phyloP scores from a whole-genome alignment of 1,140 invertebrate species.

The Battus philenor region DNA sequence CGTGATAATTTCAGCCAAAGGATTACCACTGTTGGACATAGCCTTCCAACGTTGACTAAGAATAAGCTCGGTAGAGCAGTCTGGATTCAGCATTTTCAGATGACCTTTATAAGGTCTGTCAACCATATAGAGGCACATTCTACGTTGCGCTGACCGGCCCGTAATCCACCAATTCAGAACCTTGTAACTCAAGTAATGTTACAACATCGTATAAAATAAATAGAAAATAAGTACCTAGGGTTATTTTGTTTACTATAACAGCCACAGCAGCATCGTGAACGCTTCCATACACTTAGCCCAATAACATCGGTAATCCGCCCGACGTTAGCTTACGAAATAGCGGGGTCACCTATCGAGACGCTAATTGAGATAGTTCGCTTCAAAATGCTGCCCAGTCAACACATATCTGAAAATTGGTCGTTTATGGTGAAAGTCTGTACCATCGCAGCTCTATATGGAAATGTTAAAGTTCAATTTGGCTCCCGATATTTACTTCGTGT shows the following conservation, averaged over 20 bases:
- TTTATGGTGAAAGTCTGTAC: constrained; percentile 69
- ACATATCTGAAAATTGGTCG: constrained; percentile 65
- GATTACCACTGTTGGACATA: too few relatives aligned
- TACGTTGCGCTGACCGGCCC: too few relatives aligned
- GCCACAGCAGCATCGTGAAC: constrained; percentile 18
- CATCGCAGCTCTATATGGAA: constrained; percentile 54
- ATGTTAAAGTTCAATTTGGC: constrained; percentile 62
- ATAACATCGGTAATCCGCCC: constrained; percentile 50
- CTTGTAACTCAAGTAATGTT: too few relatives aligned
- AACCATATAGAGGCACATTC: too few relatives aligned
- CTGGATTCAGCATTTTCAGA: too few relatives aligned
- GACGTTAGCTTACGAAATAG: constrained; percentile 60
- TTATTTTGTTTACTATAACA: not conserved
- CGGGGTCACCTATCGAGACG: constrained; percentile 65
- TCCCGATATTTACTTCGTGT: constrained; percentile 61
- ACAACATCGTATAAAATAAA: not conserved
- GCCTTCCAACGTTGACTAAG: too few relatives aligned
- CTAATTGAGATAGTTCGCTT: constrained; percentile 73
- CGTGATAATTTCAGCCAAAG: too few relatives aligned
- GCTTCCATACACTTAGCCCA: constrained; percentile 54
- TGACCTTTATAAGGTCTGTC: too few relatives aligned
- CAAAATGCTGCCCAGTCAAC: constrained; percentile 57
- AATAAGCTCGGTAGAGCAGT: too few relatives aligned
- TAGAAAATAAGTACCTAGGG: too few relatives aligned
- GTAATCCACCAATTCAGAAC: too few relatives aligned